A percentile compares a stretch with the other conserved stretches of the same genome.
Evolutionary conservation across 92 coral and sea anemone genomes (phyloP).

Genomic region (Montipora capitata): DNA sequence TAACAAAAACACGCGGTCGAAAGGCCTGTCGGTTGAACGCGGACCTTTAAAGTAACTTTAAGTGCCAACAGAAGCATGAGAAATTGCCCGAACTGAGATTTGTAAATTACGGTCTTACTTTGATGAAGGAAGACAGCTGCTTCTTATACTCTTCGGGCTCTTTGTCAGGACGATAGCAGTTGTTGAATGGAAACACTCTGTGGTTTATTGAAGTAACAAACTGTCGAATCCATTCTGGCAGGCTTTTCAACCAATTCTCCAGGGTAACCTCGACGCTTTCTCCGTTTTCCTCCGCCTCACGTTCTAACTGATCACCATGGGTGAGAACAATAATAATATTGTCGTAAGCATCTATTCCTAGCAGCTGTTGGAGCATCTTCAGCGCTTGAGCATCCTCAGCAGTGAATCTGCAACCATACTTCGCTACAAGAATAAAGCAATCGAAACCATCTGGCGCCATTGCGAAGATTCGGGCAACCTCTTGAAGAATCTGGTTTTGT

Average conservation of each 20-base stretch:
- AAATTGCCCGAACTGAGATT: too few relatives aligned
- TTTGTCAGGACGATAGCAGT: neutral
- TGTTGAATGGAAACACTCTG: conserved; percentile 30
- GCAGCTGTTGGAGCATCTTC: neutral
- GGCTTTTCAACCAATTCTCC: neutral
- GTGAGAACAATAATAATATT: conserved; percentile 30
- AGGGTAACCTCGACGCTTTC: neutral
- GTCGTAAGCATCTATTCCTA: neutral
- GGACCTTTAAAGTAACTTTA: too few relatives aligned
- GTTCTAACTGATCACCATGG: conserved; percentile 29
- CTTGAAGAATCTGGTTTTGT: neutral
- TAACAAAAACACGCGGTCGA: too few relatives aligned
- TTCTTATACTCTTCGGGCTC: conserved; percentile 21
- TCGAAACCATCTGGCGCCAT: conserved; percentile 50
- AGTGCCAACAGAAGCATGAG: too few relatives aligned
- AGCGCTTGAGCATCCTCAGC: conserved; percentile 23
- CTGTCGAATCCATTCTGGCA: neutral
- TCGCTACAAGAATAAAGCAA: neutral
- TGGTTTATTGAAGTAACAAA: neutral
- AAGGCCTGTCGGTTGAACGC: too few relatives aligned
- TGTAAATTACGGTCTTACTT: too few relatives aligned
- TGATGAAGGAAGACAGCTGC: conserved; percentile 15
- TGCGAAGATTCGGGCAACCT: conserved; percentile 36
- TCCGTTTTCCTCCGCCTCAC: neutral
- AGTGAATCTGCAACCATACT: conserved; percentile 36